Conservation (phyloP, 2,113 vertebrate species). For the Falcunculus frontatus region DNA sequence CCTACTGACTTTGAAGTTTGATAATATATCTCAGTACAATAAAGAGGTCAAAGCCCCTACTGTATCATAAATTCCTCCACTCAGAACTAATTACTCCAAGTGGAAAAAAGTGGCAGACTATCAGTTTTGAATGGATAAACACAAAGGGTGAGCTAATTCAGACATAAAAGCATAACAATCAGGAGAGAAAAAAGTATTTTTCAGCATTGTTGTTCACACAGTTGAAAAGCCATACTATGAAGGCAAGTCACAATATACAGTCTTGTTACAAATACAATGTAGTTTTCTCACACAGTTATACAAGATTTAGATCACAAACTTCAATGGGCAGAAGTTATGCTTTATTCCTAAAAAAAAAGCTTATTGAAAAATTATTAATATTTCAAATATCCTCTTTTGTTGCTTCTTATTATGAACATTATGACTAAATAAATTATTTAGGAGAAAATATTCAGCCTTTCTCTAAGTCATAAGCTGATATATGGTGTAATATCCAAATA, state of each 20-base stretch:
- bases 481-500: background rate
- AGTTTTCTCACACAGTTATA: background rate
- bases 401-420: background rate
- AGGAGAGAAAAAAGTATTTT: background rate
- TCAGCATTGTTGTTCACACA: background rate
- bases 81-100: constrained; percentile 59
- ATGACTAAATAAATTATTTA: background rate
- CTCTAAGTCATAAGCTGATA: constrained; percentile 13
- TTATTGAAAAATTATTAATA: background rate
- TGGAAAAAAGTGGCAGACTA: constrained; percentile 35
- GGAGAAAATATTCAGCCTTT: constrained; percentile 15
- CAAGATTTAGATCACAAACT: background rate
- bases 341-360: background rate
- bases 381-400: background rate
- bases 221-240: background rate
- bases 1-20: constrained; percentile 39
- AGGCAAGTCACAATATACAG: background rate
- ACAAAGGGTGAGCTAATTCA: background rate
- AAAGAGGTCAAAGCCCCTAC: constrained; percentile 46
- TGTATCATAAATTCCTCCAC: constrained; percentile 28
- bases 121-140: background rate
- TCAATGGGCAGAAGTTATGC: background rate
- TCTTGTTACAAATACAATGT: background rate
- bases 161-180: background rate
- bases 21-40: constrained; percentile 49